phyloP scores from a whole-genome alignment of 2,888 invertebrate species.

The Herminia tarsipennalis region DNA sequence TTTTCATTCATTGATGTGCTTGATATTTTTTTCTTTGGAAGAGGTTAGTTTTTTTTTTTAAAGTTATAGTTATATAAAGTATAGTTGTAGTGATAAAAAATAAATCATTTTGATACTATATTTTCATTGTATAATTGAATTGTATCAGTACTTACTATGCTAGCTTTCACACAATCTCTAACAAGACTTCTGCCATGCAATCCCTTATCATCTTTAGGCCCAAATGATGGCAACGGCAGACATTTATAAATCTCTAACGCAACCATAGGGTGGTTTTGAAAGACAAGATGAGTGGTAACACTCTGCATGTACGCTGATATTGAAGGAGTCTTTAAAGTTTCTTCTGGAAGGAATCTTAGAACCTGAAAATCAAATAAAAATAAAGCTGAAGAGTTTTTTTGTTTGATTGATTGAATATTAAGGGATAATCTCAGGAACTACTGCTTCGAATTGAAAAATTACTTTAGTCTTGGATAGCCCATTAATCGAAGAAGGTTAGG shows the following conservation, averaged over 20 bases:
- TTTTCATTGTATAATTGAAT: too few species aligned
- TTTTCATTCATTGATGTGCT: too few species aligned
- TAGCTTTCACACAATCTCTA: conserved; percentile 85
- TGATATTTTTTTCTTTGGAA: too few species aligned
- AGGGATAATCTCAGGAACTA: too few species aligned
- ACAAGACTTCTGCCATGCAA: conserved; percentile 85
- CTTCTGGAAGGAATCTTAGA: conserved; percentile 62
- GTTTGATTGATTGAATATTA: too few species aligned
- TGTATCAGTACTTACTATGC: conserved; percentile 72
- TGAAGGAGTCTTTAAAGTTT: conserved; percentile 63
- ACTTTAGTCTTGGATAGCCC: too few species aligned
- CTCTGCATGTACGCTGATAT: conserved; percentile 79
- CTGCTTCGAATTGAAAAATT: too few species aligned
- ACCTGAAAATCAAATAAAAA: too few species aligned
- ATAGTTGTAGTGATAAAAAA: neutral
- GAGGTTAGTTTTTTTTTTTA: neutral
- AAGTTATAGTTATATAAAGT: neutral
- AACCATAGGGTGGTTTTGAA: conserved; percentile 74
- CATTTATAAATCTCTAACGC: conserved; percentile 82
- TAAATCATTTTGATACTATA: too few species aligned
- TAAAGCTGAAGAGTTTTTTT: too few species aligned
- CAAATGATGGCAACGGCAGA: conserved; percentile 74
- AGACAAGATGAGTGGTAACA: conserved; percentile 81
- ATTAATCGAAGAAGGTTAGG: too few species aligned
- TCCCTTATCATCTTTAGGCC: conserved; percentile 80